A percentile compares a stretch with the other conserved stretches of the same genome.
Conservation (phyloP, 1,140 invertebrate genomes). For the Eriocheir sinensis region DNA sequence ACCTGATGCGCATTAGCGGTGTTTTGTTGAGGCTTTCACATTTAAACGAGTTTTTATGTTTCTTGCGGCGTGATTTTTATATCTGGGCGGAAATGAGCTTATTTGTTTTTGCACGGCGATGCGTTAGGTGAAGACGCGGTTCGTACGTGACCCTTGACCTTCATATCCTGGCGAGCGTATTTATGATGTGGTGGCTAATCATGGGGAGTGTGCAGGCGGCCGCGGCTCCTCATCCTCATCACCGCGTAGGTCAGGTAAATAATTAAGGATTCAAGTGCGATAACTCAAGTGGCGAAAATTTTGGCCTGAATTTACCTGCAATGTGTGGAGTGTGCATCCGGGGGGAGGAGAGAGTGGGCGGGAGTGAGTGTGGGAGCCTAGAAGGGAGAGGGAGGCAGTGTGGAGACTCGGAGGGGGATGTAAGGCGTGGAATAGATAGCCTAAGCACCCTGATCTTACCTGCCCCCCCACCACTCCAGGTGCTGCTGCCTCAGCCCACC, state of each 20-base stretch:
- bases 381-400: background rate
- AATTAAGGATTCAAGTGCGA: background rate
- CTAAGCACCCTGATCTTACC: background rate
- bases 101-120: too few relatives aligned
- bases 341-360: background rate
- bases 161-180: background rate
- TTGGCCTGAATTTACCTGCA: background rate
- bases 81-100: too few relatives aligned
- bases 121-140: too few relatives aligned
- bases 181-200: background rate
- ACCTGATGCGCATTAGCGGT: too few relatives aligned
- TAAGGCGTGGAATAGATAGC: background rate
- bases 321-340: background rate
- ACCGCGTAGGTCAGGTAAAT: background rate
- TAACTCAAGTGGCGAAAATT: too few relatives aligned
- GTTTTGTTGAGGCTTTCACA: too few relatives aligned
- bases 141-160: background rate
- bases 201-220: background rate
- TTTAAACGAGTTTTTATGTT: too few relatives aligned
- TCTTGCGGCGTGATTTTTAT: too few relatives aligned
- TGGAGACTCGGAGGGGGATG: background rate
- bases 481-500: slow-evolving; percentile 83
- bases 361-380: background rate
- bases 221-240: background rate
- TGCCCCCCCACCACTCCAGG: slow-evolving; percentile 61